Conservation (phyloP, 2,888 invertebrate genomes). For the Caenorhabditis sp. region DNA sequence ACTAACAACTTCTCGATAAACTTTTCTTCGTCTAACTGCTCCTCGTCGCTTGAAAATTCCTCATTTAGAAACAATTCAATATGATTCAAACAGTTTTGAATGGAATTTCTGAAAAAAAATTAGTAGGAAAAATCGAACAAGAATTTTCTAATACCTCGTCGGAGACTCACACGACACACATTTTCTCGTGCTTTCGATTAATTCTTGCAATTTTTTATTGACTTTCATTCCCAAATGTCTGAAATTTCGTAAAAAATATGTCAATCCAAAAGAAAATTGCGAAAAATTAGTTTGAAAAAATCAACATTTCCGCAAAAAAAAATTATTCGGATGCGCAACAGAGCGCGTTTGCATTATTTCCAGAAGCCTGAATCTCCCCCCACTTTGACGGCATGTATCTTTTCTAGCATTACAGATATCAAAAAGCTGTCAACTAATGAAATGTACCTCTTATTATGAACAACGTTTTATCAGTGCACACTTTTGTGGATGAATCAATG, state of each 20-base stretch:
- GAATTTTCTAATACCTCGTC: constrained; percentile 17
- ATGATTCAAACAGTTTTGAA: not conserved
- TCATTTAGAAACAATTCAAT: not conserved
- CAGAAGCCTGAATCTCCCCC: not conserved
- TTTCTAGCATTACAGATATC: too few relatives aligned
- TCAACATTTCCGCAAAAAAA: constrained; percentile 17
- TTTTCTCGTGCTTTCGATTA: constrained; percentile 11
- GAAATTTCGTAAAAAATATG: not conserved
- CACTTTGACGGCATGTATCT: too few relatives aligned
- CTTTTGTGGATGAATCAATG: too few relatives aligned
- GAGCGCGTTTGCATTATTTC: constrained; percentile 26
- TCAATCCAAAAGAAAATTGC: constrained; percentile 6
- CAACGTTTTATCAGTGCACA: too few relatives aligned
- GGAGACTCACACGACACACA: not conserved
- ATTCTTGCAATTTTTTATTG: not conserved
- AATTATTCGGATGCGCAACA: not conserved
- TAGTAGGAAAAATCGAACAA: too few relatives aligned
- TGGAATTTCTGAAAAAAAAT: not conserved
- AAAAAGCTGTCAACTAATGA: too few relatives aligned
- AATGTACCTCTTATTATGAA: too few relatives aligned
- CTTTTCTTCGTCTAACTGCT: not conserved
- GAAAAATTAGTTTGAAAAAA: constrained; percentile 17
- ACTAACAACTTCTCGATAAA: constrained; percentile 15
- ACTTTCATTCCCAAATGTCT: constrained; percentile 5
- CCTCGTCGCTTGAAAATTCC: not conserved